Percentiles rank a stretch among this genome's conserved stretches.
Conservation (phyloP, 2,113 vertebrate genomes). For the Morone saxatilis region DNA sequence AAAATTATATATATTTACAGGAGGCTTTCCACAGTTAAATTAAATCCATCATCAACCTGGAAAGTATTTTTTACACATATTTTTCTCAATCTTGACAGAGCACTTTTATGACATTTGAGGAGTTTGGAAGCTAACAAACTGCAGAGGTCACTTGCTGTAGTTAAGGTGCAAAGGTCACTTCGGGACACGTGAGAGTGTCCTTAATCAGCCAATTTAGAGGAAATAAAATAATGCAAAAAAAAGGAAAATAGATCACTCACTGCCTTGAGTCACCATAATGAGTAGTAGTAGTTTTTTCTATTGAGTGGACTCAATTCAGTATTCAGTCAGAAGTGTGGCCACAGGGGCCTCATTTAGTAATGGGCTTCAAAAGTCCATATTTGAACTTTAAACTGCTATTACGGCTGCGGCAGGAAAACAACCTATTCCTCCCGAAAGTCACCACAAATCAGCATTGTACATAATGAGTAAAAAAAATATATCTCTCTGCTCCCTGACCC, state of each 20-base stretch:
- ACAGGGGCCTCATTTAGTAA: slow-evolving; percentile 60
- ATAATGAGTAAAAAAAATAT: slow-evolving; percentile 6
- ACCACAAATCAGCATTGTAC: slow-evolving; percentile 35
- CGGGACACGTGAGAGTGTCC: slow-evolving; percentile 15
- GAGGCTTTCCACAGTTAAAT: slow-evolving; percentile 10
- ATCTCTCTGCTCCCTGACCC: slow-evolving; percentile 50
- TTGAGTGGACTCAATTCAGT: slow-evolving; percentile 47
- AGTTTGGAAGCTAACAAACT: slow-evolving; percentile 21
- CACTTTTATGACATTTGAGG: slow-evolving; percentile 32
- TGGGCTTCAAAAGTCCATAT: slow-evolving; percentile 62
- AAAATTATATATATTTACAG: slow-evolving; percentile 10
- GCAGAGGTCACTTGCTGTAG: slow-evolving; percentile 23
- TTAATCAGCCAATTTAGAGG: slow-evolving; percentile 62
- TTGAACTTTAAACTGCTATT: slow-evolving; percentile 65
- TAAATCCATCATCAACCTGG: slow-evolving; percentile 21
- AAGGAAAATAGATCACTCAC: slow-evolving; percentile 21
- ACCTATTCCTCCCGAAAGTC: slow-evolving; percentile 28
- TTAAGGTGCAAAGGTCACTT: slow-evolving; percentile 33
- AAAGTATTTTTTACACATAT: slow-evolving; percentile 2
- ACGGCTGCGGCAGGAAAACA: slow-evolving; percentile 40
- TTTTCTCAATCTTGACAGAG: slow-evolving; percentile 12
- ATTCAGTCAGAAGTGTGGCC: slow-evolving; percentile 57
- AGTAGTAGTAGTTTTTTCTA: slow-evolving; percentile 27
- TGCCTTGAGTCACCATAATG: slow-evolving; percentile 58
- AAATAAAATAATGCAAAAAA: slow-evolving; percentile 49